Evolutionary conservation across 2,888 invertebrate genomes (phyloP).

Genomic region (Orchestes rusci): DNA sequence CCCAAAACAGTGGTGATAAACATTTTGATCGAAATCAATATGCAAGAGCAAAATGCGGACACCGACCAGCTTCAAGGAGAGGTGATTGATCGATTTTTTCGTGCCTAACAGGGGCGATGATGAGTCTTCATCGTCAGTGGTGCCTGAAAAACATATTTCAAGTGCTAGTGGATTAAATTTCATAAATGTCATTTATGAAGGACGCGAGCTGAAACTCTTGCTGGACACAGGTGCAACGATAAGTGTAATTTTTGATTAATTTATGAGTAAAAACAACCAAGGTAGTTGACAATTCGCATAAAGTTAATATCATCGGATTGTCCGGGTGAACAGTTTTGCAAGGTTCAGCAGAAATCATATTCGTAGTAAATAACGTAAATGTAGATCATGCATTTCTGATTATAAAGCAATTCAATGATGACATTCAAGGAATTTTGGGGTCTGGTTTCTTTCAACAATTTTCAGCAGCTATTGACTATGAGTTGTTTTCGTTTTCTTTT

Average conservation of each 20-base stretch:
- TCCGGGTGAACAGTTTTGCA: background rate
- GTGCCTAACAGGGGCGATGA: no score
- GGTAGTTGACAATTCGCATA: background rate
- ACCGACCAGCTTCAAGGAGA: no score
- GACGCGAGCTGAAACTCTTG: background rate
- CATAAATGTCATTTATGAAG: background rate
- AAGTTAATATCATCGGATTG: background rate
- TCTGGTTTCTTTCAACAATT: background rate
- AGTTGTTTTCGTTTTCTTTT: background rate
- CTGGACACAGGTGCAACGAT: background rate
- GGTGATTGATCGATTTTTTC: no score
- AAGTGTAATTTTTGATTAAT: background rate
- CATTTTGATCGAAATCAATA: no score
- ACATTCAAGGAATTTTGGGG: background rate
- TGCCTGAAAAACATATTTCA: no score
- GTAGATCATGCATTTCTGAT: background rate
- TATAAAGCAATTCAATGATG: background rate
- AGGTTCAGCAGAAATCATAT: conserved; percentile 10
- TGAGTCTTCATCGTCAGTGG: no score
- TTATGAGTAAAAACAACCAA: background rate
- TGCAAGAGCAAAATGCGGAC: no score
- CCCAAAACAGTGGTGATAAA: no score
- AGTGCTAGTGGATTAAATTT: no score
- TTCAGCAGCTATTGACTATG: background rate
- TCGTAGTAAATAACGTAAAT: conserved; percentile 1